Base-by-base conservation (phyloP, 92 coral and sea anemone genomes). In the Zoanthus sociatus region DNA sequence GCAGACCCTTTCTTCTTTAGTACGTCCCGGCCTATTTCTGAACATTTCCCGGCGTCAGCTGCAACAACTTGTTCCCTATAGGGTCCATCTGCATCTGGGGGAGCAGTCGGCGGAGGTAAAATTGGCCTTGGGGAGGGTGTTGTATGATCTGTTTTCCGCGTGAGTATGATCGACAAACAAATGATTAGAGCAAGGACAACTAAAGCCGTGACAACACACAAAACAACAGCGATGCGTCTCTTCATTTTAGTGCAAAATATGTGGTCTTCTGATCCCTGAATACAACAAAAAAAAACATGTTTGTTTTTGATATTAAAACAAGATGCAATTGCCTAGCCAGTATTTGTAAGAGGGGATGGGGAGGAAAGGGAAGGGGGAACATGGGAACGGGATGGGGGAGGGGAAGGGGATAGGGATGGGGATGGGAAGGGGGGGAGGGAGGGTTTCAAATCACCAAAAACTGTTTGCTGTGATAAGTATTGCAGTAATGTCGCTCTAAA, bases 21-120 rank as follows among this genome's bases (percentile, higher is more conserved):
- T 81, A 96, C 92, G 31, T 92, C 92, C 51, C 94, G 92, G 9
- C 98, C 98, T 14, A 96, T 88, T 77, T 90, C 94, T 12, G 99
- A 97, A 74, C 97, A 94, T 6, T 87, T 86, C 10, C 90, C 93
- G 1, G 94, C 97, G 32, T 92, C 94, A 1, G 97, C 93, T 13
- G 97, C 88, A 9, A 94, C 97, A 0, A 92, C 94, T 60, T 89
- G 95, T 44, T 87, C 42, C 12, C 66, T 71, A 86, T 89, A 94
- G n/a, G 97, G 94, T 15, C 94, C 94, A n/a, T 91, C 94, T 7
- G 94, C 86, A 4, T 60, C 94, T 30, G 94, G 94, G 78, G 94
- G 89, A 11, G 84, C 94, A 21, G 92, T 88, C 15, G 92, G 94
- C 16, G 83, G 93, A 0, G 87, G 94, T 7, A 76, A 47, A 44